Evolutionary conservation across 2,888 invertebrate species (phyloP).

Genomic region (Torymus tubicola): DNA sequence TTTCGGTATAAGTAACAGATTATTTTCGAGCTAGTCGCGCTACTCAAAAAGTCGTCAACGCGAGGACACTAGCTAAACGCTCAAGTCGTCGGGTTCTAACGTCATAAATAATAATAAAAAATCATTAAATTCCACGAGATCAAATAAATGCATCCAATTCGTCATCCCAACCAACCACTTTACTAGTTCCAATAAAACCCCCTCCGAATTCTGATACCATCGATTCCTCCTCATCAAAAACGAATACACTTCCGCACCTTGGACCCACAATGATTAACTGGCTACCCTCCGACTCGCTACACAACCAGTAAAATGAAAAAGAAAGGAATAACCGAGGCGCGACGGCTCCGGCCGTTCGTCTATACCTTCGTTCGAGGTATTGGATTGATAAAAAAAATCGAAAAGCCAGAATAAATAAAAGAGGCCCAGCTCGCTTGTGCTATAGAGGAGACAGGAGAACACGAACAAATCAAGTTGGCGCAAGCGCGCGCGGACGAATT

Average conservation of each 20-base stretch:
- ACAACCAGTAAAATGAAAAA: slow-evolving; percentile 3
- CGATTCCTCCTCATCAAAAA: slow-evolving; percentile 16
- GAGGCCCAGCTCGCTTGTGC: background rate
- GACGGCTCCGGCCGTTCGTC: background rate
- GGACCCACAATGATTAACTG: slow-evolving; percentile 9
- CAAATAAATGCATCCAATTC: background rate
- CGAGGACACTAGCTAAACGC: too few species aligned
- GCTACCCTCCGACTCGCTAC: background rate
- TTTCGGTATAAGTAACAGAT: too few species aligned
- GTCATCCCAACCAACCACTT: background rate
- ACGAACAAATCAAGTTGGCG: slow-evolving; percentile 44
- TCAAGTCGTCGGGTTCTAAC: too few species aligned
- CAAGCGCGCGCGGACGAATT: background rate
- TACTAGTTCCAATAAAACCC: background rate
- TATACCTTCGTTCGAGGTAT: slow-evolving; percentile 9
- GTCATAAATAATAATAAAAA: too few species aligned
- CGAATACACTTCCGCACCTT: slow-evolving; percentile 23
- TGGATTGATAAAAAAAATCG: slow-evolving; percentile 33
- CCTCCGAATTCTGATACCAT: background rate
- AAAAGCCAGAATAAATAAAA: slow-evolving; percentile 38
- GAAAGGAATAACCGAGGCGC: background rate
- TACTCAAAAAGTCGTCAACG: too few species aligned
- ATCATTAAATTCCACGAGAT: background rate
- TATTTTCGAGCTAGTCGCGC: too few species aligned
- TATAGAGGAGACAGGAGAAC: too few species aligned